These are phyloP conservation scores for Agrochola lota DNA, from an alignment of 2,888 invertebrate genomes.

Conservation along the genomic window DNA sequence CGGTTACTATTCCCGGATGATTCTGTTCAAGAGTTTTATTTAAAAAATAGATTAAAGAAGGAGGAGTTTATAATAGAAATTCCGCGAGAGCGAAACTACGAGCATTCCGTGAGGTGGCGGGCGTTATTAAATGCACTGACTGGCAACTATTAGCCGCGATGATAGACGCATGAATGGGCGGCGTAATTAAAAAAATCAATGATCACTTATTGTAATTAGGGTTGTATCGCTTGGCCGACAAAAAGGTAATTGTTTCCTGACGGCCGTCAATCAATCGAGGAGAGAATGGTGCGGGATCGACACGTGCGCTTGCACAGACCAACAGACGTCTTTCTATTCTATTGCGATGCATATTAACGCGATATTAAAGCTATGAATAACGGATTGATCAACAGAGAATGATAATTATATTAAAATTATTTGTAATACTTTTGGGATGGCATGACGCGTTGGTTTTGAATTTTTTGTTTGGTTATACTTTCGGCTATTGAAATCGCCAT, in stretches of 20 bases:
- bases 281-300: slow-evolving; percentile 70
- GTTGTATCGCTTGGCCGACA: slow-evolving; percentile 84
- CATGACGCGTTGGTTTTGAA: slow-evolving; percentile 35
- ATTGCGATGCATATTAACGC: slow-evolving; percentile 48
- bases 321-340: slow-evolving; percentile 41
- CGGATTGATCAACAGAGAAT: slow-evolving; percentile 59
- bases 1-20: slow-evolving; percentile 49
- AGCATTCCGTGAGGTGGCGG: slow-evolving; percentile 76
- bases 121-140: slow-evolving; percentile 89
- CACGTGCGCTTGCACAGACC: slow-evolving; percentile 73
- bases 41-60: slow-evolving; percentile 72
- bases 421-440: slow-evolving; percentile 42
- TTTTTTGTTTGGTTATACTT: background rate
- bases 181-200: slow-evolving; percentile 88
- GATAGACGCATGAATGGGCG: slow-evolving; percentile 88
- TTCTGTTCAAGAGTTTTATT: slow-evolving; percentile 68
- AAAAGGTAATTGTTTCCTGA: slow-evolving; percentile 89
- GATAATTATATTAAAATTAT: slow-evolving; percentile 65
- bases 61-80: slow-evolving; percentile 83
- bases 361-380: slow-evolving; percentile 54
- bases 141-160: slow-evolving; percentile 86
- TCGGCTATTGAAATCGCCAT: background rate
- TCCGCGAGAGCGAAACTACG: slow-evolving; percentile 84
- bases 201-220: slow-evolving; percentile 90
- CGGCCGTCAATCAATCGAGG: slow-evolving; percentile 79